A percentile compares a stretch with the other conserved stretches of the same genome.
phyloP scores from a whole-genome alignment of 2,113 vertebrate species.

The Stegastes partitus region DNA sequence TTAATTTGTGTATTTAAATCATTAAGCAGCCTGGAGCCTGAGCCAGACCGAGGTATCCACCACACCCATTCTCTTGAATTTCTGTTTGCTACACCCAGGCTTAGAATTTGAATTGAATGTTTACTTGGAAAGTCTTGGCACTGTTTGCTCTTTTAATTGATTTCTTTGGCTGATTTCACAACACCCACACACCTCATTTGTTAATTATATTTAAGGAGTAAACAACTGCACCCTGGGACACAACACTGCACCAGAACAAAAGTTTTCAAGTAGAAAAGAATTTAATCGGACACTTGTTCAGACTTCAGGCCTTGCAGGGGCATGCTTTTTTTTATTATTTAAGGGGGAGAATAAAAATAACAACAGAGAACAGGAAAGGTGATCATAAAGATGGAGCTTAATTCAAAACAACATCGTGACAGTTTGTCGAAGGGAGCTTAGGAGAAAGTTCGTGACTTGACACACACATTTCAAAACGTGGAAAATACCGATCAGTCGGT shows the following conservation, averaged over 20 bases:
- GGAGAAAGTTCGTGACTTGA: constrained; percentile 16
- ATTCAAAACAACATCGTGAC: background rate
- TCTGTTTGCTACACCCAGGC: no score
- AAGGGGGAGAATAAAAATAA: constrained; percentile 19
- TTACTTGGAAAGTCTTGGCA: no score
- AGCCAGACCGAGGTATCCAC: no score
- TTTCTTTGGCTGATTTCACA: no score
- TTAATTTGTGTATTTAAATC: no score
- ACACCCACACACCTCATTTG: no score
- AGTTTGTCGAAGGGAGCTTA: background rate
- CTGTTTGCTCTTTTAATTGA: no score
- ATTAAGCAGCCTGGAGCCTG: no score
- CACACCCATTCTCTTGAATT: no score
- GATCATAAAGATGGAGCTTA: constrained; percentile 1
- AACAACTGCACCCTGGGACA: no score
- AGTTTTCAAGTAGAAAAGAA: constrained; percentile 1
- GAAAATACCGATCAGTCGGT: background rate
- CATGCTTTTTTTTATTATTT: constrained; percentile 70
- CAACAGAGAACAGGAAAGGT: constrained; percentile 13
- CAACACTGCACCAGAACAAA: background rate
- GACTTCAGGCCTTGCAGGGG: constrained; percentile 27
- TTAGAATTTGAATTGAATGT: no score
- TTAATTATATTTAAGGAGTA: no score
- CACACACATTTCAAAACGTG: constrained; percentile 39
- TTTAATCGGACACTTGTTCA: constrained; percentile 1